phyloP scores from a whole-genome alignment of 2,113 vertebrate genomes.

The Eurystomus gularis region DNA sequence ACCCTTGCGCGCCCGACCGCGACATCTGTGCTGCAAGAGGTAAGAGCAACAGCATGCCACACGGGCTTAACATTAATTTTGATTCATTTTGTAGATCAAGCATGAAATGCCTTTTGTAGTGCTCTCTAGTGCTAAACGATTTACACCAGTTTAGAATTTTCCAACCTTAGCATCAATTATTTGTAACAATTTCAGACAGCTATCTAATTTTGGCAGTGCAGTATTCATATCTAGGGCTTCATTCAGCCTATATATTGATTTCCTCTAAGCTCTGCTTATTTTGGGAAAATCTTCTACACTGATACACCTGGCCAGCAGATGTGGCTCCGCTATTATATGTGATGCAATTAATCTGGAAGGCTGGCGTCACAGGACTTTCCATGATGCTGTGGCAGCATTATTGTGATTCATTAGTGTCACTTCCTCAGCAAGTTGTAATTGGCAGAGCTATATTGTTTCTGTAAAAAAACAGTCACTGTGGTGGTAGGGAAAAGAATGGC shows the following conservation, averaged over 20 bases:
- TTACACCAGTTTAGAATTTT: constrained; percentile 33
- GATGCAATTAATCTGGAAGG: constrained; percentile 57
- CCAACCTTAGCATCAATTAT: constrained; percentile 43
- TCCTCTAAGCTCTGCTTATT: neutral
- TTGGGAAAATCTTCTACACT: neutral
- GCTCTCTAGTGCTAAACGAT: constrained; percentile 3
- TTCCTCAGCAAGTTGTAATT: constrained; percentile 41
- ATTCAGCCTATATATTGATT: constrained; percentile 16
- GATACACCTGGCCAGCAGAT: constrained; percentile 59
- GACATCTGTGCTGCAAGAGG: constrained; percentile 4
- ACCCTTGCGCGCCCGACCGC: no score
- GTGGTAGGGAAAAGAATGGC: constrained; percentile 16
- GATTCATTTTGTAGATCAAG: constrained; percentile 61
- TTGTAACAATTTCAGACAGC: constrained; percentile 18
- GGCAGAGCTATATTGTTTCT: constrained; percentile 3
- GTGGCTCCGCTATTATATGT: constrained; percentile 18
- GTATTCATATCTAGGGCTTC: neutral
- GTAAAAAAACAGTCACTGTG: constrained; percentile 12
- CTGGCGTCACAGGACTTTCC: constrained; percentile 18
- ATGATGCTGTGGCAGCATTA: constrained; percentile 51
- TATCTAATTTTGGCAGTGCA: constrained; percentile 12
- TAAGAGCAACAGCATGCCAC: neutral
- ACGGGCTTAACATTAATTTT: constrained; percentile 50
- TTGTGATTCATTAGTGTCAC: constrained; percentile 58
- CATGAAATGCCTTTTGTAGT: constrained; percentile 49